phyloP scores from a whole-genome alignment of 2,113 vertebrate genomes.

The Grammomys dolichurus region DNA sequence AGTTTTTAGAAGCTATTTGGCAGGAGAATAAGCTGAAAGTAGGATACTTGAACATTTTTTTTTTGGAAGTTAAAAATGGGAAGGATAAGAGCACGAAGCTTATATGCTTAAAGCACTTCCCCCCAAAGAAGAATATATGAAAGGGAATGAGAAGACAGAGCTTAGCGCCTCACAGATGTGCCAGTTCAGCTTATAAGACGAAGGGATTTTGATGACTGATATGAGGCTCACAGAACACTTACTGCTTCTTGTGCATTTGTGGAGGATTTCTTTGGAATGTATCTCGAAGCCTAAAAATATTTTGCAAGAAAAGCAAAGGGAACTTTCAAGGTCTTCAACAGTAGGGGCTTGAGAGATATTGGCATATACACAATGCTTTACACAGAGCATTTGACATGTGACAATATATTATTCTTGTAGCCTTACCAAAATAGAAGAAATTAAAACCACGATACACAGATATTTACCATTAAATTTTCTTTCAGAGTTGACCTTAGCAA shows the following conservation, averaged over 20 bases:
- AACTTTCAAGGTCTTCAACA: constrained; percentile 48
- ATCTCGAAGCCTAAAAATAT: constrained; percentile 57
- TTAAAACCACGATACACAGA: neutral
- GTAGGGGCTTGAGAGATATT: neutral
- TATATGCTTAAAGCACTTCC: neutral
- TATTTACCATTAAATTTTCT: neutral
- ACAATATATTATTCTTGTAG: constrained; percentile 27
- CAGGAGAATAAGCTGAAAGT: neutral
- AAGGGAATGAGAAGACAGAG: neutral
- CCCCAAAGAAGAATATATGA: neutral
- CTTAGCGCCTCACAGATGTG: neutral
- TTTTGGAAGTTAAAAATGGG: neutral
- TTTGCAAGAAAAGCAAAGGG: constrained; percentile 34
- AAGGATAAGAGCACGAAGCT: neutral
- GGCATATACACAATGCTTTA: constrained; percentile 7
- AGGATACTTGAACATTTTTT: neutral
- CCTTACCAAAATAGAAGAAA: neutral
- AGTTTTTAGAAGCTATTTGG: neutral
- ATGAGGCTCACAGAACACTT: constrained; percentile 34
- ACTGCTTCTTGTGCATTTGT: constrained; percentile 26
- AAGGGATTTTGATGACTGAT: constrained; percentile 49
- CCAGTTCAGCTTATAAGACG: neutral
- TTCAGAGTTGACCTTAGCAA: constrained; percentile 41
- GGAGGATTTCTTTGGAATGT: constrained; percentile 48
- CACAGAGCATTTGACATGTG: neutral